Evolutionary conservation across 2,888 invertebrate genomes (phyloP).

Genomic region (Perizoma flavofasciatum): DNA sequence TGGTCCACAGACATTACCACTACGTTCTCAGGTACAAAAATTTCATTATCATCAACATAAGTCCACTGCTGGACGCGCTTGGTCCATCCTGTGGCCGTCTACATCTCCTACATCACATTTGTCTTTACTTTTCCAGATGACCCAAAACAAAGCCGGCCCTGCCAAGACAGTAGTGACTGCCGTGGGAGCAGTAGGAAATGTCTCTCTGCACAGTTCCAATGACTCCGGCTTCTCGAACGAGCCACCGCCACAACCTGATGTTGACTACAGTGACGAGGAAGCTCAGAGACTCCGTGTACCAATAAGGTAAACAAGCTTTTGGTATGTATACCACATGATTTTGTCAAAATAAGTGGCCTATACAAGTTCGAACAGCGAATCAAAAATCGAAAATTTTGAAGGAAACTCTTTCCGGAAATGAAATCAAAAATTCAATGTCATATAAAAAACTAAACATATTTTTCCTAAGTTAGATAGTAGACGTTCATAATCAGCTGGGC

Average conservation of each 20-base stretch:
- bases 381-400: too few species aligned
- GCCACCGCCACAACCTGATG: constrained; percentile 93
- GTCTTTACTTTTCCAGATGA: constrained; percentile 50
- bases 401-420: too few species aligned
- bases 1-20: constrained; percentile 77
- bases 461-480: too few species aligned
- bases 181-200: constrained; percentile 86
- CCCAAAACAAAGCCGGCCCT: constrained; percentile 75
- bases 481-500: too few species aligned
- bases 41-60: not conserved
- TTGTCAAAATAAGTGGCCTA: constrained; percentile 6
- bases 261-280: constrained; percentile 96
- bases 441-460: too few species aligned
- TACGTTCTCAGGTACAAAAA: constrained; percentile 75
- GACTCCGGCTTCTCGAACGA: constrained; percentile 97
- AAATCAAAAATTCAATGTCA: too few species aligned
- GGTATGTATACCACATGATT: too few species aligned
- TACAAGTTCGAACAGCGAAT: not conserved
- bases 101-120: too few species aligned
- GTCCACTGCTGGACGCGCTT: too few species aligned
- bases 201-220: constrained; percentile 94
- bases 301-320: constrained; percentile 78
- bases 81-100: too few species aligned
- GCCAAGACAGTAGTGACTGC: constrained; percentile 76
- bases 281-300: constrained; percentile 86